phyloP scores from a whole-genome alignment of 92 coral and sea anemone genomes.

The Isaurus tuberculatus region DNA sequence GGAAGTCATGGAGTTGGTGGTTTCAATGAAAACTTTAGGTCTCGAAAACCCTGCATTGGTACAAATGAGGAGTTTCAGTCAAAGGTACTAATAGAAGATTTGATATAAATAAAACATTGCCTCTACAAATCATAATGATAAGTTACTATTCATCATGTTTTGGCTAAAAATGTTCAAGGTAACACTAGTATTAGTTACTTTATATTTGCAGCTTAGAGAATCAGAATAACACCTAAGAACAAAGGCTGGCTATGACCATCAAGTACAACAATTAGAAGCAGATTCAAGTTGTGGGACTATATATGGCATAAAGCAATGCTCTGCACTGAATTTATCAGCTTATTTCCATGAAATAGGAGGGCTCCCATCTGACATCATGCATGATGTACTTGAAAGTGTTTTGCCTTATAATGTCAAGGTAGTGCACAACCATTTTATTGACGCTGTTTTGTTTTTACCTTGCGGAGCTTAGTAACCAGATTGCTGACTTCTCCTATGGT shows the following conservation, averaged over 20 bases:
- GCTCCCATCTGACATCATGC: not conserved
- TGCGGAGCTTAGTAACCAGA: no score
- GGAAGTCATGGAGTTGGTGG: constrained; percentile 68
- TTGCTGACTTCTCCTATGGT: not conserved
- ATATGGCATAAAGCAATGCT: not conserved
- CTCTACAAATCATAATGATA: not conserved
- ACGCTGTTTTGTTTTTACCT: not conserved
- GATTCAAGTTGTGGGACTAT: constrained; percentile 43
- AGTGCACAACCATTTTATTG: not conserved
- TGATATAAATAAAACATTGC: not conserved
- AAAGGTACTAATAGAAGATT: constrained; percentile 45
- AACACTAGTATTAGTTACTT: not conserved
- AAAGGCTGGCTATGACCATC: constrained; percentile 50
- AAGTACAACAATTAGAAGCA: constrained; percentile 25
- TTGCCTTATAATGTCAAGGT: not conserved
- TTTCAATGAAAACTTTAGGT: constrained; percentile 67
- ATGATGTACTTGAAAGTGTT: not conserved
- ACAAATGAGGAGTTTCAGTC: constrained; percentile 55
- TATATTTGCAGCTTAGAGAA: constrained; percentile 54
- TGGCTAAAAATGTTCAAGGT: not conserved
- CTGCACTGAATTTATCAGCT: not conserved
- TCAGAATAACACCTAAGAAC: constrained; percentile 54
- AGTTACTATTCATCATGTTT: no score
- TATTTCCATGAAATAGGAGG: not conserved
- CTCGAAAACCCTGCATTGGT: constrained; percentile 67